A percentile compares a stretch with the other conserved stretches of the same genome.
Conservation (phyloP, 2,888 invertebrate species). For the Plagodis pulveraria region DNA sequence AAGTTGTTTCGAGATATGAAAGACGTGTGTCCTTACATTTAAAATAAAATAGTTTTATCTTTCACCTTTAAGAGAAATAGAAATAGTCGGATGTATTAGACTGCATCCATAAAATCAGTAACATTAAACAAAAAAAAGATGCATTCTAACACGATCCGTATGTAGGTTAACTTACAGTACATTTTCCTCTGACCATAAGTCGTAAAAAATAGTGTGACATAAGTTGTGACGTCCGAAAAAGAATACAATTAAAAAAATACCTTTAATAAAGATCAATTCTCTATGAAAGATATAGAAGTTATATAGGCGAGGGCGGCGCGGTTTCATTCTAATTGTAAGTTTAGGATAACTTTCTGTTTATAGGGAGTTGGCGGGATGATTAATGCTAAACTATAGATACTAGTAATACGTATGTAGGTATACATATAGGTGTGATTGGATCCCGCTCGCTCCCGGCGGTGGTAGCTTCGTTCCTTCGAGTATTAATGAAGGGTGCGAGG, state of each 20-base stretch:
- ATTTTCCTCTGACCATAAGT: conserved; percentile 62
- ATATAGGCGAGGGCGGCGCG: conserved; percentile 67
- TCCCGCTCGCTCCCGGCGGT: conserved; percentile 20
- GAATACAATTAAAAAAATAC: conserved; percentile 54
- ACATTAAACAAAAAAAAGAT: conserved; percentile 28
- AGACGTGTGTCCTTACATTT: conserved; percentile 27
- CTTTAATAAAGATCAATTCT: conserved; percentile 72
- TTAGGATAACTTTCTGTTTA: conserved; percentile 54
- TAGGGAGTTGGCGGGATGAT: conserved; percentile 27
- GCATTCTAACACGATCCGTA: conserved; percentile 51
- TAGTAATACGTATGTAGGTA: conserved; percentile 21
- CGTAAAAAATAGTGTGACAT: conserved; percentile 66
- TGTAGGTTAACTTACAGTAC: conserved; percentile 68
- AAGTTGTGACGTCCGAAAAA: conserved; percentile 78
- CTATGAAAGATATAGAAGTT: conserved; percentile 68
- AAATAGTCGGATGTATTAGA: conserved; percentile 47
- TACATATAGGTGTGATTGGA: conserved; percentile 15
- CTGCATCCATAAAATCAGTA: conserved; percentile 27
- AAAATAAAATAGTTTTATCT: conserved; percentile 50
- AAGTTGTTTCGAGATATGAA: conserved; percentile 23
- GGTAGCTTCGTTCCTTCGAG: conserved; percentile 26
- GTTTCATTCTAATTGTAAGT: conserved; percentile 52
- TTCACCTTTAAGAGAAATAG: conserved; percentile 59
- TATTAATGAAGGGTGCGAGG: conserved; percentile 32
- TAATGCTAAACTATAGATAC: conserved; percentile 9